phyloP scores from a whole-genome alignment of 2,797 vertebrate species.

The Paratrypauchen microcephalus region DNA sequence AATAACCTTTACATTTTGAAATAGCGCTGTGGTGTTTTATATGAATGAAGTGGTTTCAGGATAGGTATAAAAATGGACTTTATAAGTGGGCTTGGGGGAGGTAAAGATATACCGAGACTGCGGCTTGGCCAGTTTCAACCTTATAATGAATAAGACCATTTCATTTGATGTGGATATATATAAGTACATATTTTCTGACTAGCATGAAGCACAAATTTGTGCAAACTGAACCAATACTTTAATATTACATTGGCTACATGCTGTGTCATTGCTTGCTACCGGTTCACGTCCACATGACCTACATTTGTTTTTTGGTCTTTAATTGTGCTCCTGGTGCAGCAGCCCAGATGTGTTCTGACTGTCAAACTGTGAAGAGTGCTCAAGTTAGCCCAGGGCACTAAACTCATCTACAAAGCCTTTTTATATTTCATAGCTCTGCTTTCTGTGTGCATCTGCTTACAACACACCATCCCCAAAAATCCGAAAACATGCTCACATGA shows the following conservation, averaged over 20 bases:
- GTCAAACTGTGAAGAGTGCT: slow-evolving; percentile 42
- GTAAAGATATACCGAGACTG: not conserved
- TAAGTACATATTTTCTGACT: slow-evolving; percentile 4
- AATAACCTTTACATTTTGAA: not conserved
- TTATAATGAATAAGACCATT: not conserved
- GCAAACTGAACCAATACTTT: slow-evolving; percentile 17
- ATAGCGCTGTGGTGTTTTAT: not conserved
- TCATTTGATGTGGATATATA: not conserved
- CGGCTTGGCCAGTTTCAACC: not conserved
- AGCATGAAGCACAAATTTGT: not conserved
- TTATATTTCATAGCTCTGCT: slow-evolving; percentile 14
- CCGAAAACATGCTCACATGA: slow-evolving; percentile 4
- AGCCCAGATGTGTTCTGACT: slow-evolving; percentile 60
- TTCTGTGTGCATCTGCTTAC: not conserved
- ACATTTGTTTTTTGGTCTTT: slow-evolving; percentile 48
- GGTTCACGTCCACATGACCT: slow-evolving; percentile 45
- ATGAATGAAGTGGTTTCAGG: not conserved
- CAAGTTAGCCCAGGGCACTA: slow-evolving; percentile 33
- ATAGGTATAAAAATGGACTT: not conserved
- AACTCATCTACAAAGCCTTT: slow-evolving; percentile 18
- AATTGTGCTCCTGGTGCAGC: slow-evolving; percentile 48
- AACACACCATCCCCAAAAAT: slow-evolving; percentile 6
- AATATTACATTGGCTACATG: slow-evolving; percentile 32
- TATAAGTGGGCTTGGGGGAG: not conserved
- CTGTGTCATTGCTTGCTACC: slow-evolving; percentile 45